Conservation (phyloP, 2,113 vertebrate species). For the Tachysurus vachellii region DNA sequence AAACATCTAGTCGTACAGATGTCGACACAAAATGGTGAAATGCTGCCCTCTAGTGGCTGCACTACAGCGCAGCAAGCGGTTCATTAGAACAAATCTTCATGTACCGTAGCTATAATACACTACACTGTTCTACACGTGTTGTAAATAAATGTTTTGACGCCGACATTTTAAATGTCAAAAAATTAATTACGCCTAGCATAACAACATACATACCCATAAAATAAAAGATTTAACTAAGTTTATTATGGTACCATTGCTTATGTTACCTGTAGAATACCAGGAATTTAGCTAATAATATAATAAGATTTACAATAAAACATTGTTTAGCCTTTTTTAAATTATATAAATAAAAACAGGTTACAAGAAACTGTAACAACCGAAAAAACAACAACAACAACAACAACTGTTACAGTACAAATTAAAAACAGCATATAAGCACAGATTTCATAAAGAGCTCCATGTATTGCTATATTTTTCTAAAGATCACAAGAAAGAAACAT, state of each 20-base stretch:
- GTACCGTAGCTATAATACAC: neutral
- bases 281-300: neutral
- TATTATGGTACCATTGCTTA: neutral
- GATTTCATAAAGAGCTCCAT: no score
- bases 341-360: no score
- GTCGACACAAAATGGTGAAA: constrained; percentile 3
- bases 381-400: neutral
- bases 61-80: constrained; percentile 19
- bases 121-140: neutral
- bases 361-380: no score
- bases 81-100: constrained; percentile 52
- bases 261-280: neutral
- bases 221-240: neutral
- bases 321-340: no score
- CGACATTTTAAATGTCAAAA: neutral
- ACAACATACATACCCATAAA: neutral
- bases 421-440: no score
- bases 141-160: no score
- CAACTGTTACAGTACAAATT: no score
- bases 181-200: neutral
- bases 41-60: constrained; percentile 38
- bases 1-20: no score
- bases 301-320: neutral
- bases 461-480: no score
- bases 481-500: no score